Base-by-base conservation (phyloP, 2,888 invertebrate genomes). In the Laspeyria flexula region DNA sequence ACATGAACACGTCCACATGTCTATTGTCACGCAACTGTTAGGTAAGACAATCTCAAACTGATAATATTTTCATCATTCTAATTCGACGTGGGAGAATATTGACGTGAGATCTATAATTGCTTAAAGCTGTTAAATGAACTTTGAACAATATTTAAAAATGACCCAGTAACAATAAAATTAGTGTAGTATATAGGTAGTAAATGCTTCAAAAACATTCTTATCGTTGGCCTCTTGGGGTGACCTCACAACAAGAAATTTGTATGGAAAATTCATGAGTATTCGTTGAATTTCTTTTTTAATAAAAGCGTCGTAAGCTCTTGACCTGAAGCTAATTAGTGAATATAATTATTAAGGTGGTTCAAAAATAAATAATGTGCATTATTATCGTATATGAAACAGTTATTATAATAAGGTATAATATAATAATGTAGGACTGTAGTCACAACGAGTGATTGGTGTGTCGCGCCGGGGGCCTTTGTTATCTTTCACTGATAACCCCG, bases 401-500 rank as follows among this genome's bases (percentile, higher is more conserved):
- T 39, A 44, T 48, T 52, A 57, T 46, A 49, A 35, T 45, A 51
- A 43, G 35, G 39, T 56, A 39, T 49, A 52, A 39, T 0, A 43
- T 48, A 47, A 71, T 65, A 47, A 71, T 65, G 60, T 71, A 45
- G 70, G 56, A 54, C 75, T 62, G 52, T 43, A 51, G 57, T 55
- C 60, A 46, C 46, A 47, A 30, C 51, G 23, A 40, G 49, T 62
- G 62, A 59, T 63, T 63, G 57, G 57, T 11, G 34, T 10, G 40
- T 42, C 35, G 45, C 30, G 43, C 45, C 58, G 58, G 65, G 67
- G 65, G 64, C 66, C 41, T 59, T 44, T 34, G 7, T 46, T 73
- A 72, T 73, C 73, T 13, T 0, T 1, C 12, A 3, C 29, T 10
- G 81, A 81, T 81, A 79, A 75, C 79, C 76, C 79, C 48, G n/a